Percentiles rank a stretch among this genome's conserved stretches.
Evolutionary conservation across 2,113 vertebrate species (phyloP).

Genomic region (Corvus cornix): DNA sequence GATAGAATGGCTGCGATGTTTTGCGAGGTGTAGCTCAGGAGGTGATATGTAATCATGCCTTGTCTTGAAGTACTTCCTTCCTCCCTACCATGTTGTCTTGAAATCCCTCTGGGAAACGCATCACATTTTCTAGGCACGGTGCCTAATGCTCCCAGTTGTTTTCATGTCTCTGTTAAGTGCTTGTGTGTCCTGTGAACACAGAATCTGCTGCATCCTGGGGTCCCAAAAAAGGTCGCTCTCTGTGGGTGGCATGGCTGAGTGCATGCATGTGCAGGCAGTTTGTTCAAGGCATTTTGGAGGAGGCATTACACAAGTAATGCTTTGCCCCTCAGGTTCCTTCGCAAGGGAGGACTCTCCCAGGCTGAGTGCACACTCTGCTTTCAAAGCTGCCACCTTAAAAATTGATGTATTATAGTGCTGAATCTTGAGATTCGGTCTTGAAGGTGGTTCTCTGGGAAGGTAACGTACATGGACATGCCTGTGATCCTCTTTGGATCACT

Average conservation of each 20-base stretch:
- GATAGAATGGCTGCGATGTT: not conserved
- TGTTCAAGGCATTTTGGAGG: not conserved
- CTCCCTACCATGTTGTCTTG: not conserved
- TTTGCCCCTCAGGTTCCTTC: not conserved
- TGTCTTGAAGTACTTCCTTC: not conserved
- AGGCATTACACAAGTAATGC: not conserved
- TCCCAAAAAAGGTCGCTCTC: not conserved
- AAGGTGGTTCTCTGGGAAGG: not conserved
- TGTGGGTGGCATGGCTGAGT: not conserved
- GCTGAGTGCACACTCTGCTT: not conserved
- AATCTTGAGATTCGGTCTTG: not conserved
- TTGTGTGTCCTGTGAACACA: not conserved
- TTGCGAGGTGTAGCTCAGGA: not conserved
- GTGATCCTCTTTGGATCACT: not conserved
- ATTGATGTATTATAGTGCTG: not conserved
- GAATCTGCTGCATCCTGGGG: not conserved
- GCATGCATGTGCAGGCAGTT: not conserved
- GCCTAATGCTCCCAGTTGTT: not conserved
- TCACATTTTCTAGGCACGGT: not conserved
- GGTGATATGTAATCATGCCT: not conserved
- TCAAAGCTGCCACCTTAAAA: not conserved
- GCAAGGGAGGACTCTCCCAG: no score
- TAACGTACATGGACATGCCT: accelerated
- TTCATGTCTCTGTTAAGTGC: not conserved
- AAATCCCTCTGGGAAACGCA: not conserved